Base-by-base conservation (phyloP, 2,888 invertebrate genomes). In the Pyralis farinalis region DNA sequence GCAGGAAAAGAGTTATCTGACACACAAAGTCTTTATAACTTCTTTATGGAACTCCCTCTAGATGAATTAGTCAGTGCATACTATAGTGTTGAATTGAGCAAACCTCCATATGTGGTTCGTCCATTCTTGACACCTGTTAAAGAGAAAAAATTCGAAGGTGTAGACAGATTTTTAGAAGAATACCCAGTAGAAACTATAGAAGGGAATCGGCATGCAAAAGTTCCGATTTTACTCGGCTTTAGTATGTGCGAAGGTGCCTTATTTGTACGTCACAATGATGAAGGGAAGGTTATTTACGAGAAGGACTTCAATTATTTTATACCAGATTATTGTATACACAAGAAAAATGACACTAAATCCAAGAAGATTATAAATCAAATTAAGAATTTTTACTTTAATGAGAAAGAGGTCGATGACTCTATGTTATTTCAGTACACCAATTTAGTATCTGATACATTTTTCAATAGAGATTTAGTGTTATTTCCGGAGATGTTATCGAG, bases 241-340 rank as follows among this genome's bases (percentile, higher is more conserved):
- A 67, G 70, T 43, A 74, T 77, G 0, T 68, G 75, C 10, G 87
- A 88, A 56, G 79, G 68, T 0, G 86, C 71, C 0, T 43, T 71
- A 0, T 87, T 88, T 45, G 28, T 82, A 4, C 53, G 53, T 1
- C 63, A 46, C 36, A 61, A 76, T 34, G 55, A 53, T 0, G 80
- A 77, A 0, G 59, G 16, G 16, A 2, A 70, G 1, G 49, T 81
- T 0, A 20, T 58, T 1, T 81, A 63, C 9, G 68, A 74, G 22
- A 52, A 63, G 0, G 68, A 88, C 30, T 60, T 78, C 0, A 62
- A 60, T 31, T 65, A 64, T 37, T 79, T 71, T 11, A 62, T 85
- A 6, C 86, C 87, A 0, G 46, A 55, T 8, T 77, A 51, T 39
- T 50, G 74, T 1, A 51, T 50, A 1, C 27, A 80, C 0, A 36